Conservation (phyloP, 2,797 vertebrate species). For the Peromyscus aztecus region DNA sequence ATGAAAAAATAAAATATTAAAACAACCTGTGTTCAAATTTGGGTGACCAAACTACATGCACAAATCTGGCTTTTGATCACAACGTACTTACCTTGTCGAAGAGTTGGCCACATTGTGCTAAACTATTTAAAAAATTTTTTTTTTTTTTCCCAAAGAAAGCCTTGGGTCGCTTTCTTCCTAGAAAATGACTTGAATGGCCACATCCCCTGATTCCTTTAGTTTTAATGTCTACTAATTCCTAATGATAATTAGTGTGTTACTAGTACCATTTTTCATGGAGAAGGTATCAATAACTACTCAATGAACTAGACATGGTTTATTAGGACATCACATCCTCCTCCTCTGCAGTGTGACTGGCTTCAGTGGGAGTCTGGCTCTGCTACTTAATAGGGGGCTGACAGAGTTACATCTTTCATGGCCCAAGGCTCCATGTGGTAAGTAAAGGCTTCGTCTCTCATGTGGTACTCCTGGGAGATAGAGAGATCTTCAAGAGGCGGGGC, state of each 20-base stretch:
- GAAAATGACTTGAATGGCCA: not conserved
- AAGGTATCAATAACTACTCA: not conserved
- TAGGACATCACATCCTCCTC: no score
- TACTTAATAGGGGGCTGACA: not conserved
- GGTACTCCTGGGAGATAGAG: not conserved
- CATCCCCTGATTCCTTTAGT: constrained; percentile 41
- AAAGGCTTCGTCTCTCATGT: not conserved
- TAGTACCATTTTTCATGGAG: not conserved
- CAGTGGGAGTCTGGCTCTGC: not conserved
- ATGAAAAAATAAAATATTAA: not conserved
- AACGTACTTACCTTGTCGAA: constrained; percentile 30
- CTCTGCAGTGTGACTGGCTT: not conserved
- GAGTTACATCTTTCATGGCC: not conserved
- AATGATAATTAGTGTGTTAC: not conserved
- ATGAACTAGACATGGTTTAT: not conserved
- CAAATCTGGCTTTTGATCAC: not conserved
- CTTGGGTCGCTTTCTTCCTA: constrained; percentile 17
- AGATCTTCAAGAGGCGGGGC: not conserved
- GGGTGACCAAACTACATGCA: not conserved
- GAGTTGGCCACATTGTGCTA: not conserved
- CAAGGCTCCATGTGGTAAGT: not conserved
- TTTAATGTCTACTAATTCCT: constrained; percentile 30
- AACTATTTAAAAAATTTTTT: not conserved
- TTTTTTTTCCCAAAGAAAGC: not conserved
- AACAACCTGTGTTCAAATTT: not conserved